Base-by-base conservation (phyloP, 2,797 vertebrate genomes). In the Emydoidea blandingii region DNA sequence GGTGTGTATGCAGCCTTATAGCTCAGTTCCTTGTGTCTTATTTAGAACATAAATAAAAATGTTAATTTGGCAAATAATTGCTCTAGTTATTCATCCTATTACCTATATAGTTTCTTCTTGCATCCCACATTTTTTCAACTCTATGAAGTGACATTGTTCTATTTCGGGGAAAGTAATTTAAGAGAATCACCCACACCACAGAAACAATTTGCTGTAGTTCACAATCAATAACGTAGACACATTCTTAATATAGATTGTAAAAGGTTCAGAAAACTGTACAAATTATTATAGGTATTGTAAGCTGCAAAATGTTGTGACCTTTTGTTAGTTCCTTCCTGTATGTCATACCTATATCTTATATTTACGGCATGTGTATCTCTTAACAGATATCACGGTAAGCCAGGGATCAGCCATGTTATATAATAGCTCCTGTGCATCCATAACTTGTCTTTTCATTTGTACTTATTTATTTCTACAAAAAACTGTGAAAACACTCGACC, bases 371-470 rank as follows among this genome's bases (percentile, higher is more conserved):
- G 18, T 89, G 7, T 87, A 78, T 87, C 65, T 92, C 90, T 72
- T 37, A 41, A 68, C 16, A 86, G 80, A 95, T 83, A 92, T 41
- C 91, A 79, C 11, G 0, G 31, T 9, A 94, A 85, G 62, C 41
- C 18, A 79, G 68, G 53, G 81, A 92, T 90, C 92, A 94, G 88
- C 81, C 87, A 68, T 25, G 57, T 97, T 95, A 96, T 81, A 92
- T 47, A 95, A 89, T 52, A 91, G 19, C 44, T 50, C 54, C 29
- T 1, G 1, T 34, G 59, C 31, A 90, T 29, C 44, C 47, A 79
- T 50, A 79, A n/a, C 62, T 56, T 21, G 14, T 52, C 50, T 44
- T 34, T 57, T 4, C 12, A 86, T 86, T 93, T 87, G 44, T 79
- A 89, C 52, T 85, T 89, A 84, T 2, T 82, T 37, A 11, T 47